phyloP scores from a whole-genome alignment of 2,113 vertebrate species.

The Arvicanthis niloticus region DNA sequence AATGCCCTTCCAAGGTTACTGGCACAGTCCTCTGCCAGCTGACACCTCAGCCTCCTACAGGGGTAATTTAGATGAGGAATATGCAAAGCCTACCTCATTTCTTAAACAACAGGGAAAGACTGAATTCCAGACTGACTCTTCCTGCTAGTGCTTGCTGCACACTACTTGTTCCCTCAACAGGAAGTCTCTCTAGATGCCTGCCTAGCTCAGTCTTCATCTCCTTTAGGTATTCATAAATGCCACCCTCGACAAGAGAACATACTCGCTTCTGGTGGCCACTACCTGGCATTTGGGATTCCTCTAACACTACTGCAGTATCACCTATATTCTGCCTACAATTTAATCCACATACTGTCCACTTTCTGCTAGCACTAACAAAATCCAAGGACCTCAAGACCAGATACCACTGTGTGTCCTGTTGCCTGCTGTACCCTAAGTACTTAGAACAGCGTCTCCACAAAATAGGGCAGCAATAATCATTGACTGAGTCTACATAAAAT shows the following conservation, averaged over 20 bases:
- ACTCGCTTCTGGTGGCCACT: neutral
- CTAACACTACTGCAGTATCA: neutral
- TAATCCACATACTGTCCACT: neutral
- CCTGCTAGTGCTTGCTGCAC: neutral
- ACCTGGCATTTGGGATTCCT: neutral
- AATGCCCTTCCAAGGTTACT: neutral
- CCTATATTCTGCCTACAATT: neutral
- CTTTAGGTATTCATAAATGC: neutral
- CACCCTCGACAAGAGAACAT: neutral
- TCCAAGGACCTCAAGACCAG: neutral
- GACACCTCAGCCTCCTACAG: neutral
- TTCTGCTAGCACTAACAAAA: neutral
- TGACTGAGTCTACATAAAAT: neutral
- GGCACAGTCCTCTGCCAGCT: fast-evolving
- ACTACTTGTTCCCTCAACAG: neutral
- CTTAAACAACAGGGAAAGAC: neutral
- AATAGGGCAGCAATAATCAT: neutral
- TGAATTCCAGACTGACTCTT: neutral
- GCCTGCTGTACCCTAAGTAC: neutral
- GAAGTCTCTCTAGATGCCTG: neutral
- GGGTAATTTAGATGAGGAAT: neutral
- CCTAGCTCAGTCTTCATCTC: neutral
- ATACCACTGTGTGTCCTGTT: neutral
- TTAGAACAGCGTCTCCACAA: neutral
- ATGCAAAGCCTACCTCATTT: neutral